Evolutionary conservation across 1,140 invertebrate genomes (phyloP).

Genomic region (Pseudomyrmex pallidus): DNA sequence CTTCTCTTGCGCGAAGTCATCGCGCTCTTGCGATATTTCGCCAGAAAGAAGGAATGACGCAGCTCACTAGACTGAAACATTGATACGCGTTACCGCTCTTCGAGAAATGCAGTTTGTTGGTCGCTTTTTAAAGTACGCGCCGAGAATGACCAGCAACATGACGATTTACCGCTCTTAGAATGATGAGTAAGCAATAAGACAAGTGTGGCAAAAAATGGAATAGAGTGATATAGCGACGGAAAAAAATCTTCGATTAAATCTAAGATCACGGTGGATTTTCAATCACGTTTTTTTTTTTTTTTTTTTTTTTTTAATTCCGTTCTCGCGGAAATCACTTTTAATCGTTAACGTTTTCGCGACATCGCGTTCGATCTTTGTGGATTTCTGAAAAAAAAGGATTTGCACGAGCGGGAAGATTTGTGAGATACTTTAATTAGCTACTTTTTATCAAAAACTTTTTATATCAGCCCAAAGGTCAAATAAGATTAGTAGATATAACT

Average conservation of each 20-base stretch:
- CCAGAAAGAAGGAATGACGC: slow-evolving; percentile 13
- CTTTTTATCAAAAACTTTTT: neutral
- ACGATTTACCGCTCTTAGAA: neutral
- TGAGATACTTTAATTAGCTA: neutral
- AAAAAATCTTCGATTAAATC: slow-evolving; percentile 65
- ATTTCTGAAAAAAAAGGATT: neutral
- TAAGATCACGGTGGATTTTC: slow-evolving; percentile 55
- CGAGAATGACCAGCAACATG: slow-evolving; percentile 36
- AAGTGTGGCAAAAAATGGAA: slow-evolving; percentile 13
- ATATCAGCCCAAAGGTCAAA: neutral
- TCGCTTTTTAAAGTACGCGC: slow-evolving; percentile 29
- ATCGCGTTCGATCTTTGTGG: neutral
- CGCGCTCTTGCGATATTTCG: slow-evolving; percentile 7
- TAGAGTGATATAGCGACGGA: slow-evolving; percentile 7
- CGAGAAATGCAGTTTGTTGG: slow-evolving; percentile 5
- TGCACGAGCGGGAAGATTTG: neutral
- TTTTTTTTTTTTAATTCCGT: slow-evolving; percentile 73
- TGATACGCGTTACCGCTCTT: slow-evolving; percentile 16
- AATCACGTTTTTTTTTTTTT: slow-evolving; percentile 39
- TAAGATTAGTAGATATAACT: neutral
- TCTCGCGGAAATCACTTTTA: slow-evolving; percentile 58
- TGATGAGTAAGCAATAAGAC: slow-evolving; percentile 24
- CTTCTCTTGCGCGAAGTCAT: slow-evolving; percentile 15
- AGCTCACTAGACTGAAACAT: slow-evolving; percentile 26
- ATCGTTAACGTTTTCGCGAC: slow-evolving; percentile 51